phyloP scores from a whole-genome alignment of 30 jellyfish, hydroid and myxozoan species.

The Cassiopea xamachana region DNA sequence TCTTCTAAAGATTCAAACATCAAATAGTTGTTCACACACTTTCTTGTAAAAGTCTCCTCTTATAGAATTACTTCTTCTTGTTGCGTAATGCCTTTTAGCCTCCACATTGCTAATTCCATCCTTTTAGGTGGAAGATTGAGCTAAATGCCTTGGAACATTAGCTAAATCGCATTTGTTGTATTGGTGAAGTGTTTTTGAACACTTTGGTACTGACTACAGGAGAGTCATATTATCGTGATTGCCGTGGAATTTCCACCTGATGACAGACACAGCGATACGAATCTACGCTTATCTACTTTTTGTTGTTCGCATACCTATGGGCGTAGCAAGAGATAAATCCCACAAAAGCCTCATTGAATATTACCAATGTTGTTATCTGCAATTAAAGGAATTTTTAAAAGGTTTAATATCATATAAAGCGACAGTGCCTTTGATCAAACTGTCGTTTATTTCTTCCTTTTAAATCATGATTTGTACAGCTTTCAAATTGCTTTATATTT shows the following conservation, averaged over 20 bases:
- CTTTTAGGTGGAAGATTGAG: neutral
- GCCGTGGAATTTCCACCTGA: constrained; percentile 26
- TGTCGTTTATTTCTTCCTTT: neutral
- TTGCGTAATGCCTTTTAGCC: no score
- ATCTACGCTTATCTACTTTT: constrained; percentile 26
- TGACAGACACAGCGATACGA: constrained; percentile 43
- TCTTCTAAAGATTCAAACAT: no score
- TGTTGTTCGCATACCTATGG: constrained; percentile 31
- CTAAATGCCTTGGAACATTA: neutral
- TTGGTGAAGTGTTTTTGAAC: neutral
- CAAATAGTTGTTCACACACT: no score
- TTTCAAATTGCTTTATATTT: neutral
- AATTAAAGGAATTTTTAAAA: neutral
- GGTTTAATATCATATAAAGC: constrained; percentile 5
- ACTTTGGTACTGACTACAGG: neutral
- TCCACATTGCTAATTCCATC: no score
- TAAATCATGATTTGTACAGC: neutral
- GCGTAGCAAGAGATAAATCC: constrained; percentile 44
- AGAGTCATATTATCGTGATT: neutral
- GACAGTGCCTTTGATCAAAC: neutral
- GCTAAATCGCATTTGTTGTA: neutral
- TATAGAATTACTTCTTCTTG: no score
- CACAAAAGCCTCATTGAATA: constrained; percentile 23
- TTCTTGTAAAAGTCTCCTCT: no score
- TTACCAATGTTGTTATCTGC: constrained; percentile 6